Evolutionary conservation across 2,113 vertebrate genomes (phyloP).

Genomic region (Bombycilla garrulus): DNA sequence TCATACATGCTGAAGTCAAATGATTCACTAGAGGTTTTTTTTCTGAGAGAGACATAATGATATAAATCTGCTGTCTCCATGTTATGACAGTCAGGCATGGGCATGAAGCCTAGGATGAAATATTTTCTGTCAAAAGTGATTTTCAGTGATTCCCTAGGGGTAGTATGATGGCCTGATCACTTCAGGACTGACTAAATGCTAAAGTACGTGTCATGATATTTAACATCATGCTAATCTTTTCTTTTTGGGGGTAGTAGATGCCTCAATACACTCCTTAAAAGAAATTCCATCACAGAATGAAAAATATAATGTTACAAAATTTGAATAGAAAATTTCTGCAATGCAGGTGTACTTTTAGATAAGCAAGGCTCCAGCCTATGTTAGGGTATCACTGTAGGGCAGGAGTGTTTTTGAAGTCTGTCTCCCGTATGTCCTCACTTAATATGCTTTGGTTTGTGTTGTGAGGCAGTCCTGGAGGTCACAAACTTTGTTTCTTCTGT

Average conservation of each 20-base stretch:
- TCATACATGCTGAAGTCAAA: not conserved
- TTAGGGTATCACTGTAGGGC: not conserved
- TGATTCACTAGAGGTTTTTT: not conserved
- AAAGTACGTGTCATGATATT: not conserved
- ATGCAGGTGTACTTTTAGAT: not conserved
- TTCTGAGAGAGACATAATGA: not conserved
- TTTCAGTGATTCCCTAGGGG: not conserved
- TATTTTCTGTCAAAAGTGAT: not conserved
- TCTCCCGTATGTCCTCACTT: not conserved
- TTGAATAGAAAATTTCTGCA: not conserved
- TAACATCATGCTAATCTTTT: not conserved
- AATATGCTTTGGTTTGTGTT: not conserved
- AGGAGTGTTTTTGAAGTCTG: not conserved
- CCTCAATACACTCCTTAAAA: not conserved
- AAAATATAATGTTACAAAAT: not conserved
- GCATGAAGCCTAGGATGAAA: not conserved
- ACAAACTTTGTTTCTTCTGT: not conserved
- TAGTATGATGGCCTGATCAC: not conserved
- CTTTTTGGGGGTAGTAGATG: not conserved
- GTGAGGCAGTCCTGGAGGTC: not conserved
- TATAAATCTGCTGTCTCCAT: not conserved
- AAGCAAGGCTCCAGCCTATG: not conserved
- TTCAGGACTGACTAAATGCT: not conserved
- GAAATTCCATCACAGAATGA: not conserved
- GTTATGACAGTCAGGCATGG: not conserved